Evolutionary conservation across 2,113 vertebrate genomes (phyloP), one percentile per base, ranked within the genome.

Genomic region (Heteronetta atricapilla): DNA sequence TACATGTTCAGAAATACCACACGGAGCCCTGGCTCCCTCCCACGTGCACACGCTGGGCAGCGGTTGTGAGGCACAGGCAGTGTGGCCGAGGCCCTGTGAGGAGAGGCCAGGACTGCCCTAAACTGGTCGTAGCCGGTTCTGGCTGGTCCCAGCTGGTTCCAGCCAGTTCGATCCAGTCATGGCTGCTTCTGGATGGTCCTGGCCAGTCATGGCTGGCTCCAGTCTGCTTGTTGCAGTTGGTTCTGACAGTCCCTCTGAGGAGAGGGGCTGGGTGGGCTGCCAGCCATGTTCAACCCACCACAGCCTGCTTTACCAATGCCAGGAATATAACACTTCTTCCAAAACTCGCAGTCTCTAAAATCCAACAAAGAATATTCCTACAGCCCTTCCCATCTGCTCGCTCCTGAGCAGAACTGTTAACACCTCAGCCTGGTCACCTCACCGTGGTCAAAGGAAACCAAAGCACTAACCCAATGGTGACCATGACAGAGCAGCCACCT

Each of bases 11-110:
- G 44, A 80, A 91, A 80, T 28, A 28, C 44, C 56, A 83, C 34
- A 17, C 12, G 0, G 20, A 53, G 52, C 31, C 21, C 34, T 3
- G 4, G 40, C 38, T 42, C n/a, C 23, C 36, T 36, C 56, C 2
- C 15, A 64, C 13, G 33, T 7, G 11, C 60, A 34, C 6, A 10
- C 8, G 10, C 23, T 12, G 31, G 36, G 15, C 10, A 13, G 23
- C 10, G 26, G 36, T 2, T 0, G 69, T 33, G 26, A 22, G 44
- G 59, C 0, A 0, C 28, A 3, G 28, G 66, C 40, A 38, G 50
- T 52, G 23, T 23, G 50, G 52, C 36, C 4, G 3, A 33, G n/a
- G 59, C 62, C n/a, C 78, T 59, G 40, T 10, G 46, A 80, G 40
- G 28, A 72, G 34, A 36, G 12, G 26, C 17, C 7, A 4, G 0